Percentiles rank a stretch among this genome's conserved stretches.
These are phyloP conservation scores for Oreochromis spilurus DNA, from an alignment of 2,113 vertebrate genomes.

Conservation along the genomic window DNA sequence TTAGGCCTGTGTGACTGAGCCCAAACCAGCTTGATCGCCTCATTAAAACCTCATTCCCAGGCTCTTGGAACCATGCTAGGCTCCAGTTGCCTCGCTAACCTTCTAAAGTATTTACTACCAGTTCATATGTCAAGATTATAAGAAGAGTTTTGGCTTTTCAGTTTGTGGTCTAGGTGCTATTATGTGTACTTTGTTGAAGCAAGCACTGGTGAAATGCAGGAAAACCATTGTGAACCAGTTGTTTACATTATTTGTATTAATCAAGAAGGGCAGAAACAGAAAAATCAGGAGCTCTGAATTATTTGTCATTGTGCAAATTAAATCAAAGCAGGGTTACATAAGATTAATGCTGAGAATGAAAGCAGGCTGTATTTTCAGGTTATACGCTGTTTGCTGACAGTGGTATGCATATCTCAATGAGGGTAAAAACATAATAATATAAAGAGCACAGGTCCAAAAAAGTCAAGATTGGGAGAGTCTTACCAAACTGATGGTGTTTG, in stretches of 20 bases:
- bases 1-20: neutral
- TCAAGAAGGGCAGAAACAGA: neutral
- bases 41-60: neutral
- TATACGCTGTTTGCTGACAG: neutral
- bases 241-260: neutral
- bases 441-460: neutral
- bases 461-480: neutral
- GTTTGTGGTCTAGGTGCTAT: neutral
- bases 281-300: neutral
- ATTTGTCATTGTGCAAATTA: neutral
- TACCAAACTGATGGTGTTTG: neutral
- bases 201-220: neutral
- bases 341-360: neutral
- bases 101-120: neutral
- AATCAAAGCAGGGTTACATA: neutral
- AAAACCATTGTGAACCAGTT: neutral
- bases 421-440: neutral
- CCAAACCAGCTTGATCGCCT: neutral
- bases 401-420: neutral
- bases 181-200: neutral
- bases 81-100: neutral
- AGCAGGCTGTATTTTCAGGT: neutral
- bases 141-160: neutral
- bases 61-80: neutral
- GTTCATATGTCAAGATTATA: neutral